Base-by-base conservation (phyloP, 1,140 invertebrate species). In the Psix sp. region DNA sequence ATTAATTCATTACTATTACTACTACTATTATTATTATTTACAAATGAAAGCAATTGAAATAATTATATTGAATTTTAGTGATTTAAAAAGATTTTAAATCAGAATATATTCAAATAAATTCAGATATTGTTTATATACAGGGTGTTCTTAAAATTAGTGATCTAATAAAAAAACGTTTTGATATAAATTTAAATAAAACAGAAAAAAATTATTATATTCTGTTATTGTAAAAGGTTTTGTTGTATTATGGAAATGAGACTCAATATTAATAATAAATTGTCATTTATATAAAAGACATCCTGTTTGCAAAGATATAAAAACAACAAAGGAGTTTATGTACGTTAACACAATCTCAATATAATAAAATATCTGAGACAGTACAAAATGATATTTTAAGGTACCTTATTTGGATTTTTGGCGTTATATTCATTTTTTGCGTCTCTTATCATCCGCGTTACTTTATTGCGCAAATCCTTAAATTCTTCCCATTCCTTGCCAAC, bases 391-490 rank as follows among this genome's bases (percentile, higher is more conserved):
- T 52, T 67, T 52, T 36, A 39, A 20, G 71, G 79, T 86, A 89
- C 88, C 87, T 88, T 86, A 68, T 88, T 86, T 29, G 87, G 84
- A 76, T 88, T 83, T 79, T 86, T 88, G 40, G 86, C 78, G 57
- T 88, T 81, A 78, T 87, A 89, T 33, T 89, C 88, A 75, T 87
- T 84, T 77, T 89, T 89, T 18, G 88, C 89, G 51, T 88, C 87
- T 63, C 84, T 84, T 52, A 89, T 86, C 87, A 89, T 86, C 26
- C 85, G 82, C n/a, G 86, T 87, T 1, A 89, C 88, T 83, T 88
- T 88, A 54, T 88, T 89, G 35, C 87, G 77, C 20, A 89, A 82
- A 76, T 89, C 88, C 79, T 88, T 89, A 77, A 88, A 89, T 52
- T 86, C 85, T 42, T 88, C 82, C 86, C 88, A 89, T 68, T 88